These are phyloP conservation scores for Phocoena sinus DNA, from an alignment of 2,113 vertebrate genomes.

Conservation along the genomic window DNA sequence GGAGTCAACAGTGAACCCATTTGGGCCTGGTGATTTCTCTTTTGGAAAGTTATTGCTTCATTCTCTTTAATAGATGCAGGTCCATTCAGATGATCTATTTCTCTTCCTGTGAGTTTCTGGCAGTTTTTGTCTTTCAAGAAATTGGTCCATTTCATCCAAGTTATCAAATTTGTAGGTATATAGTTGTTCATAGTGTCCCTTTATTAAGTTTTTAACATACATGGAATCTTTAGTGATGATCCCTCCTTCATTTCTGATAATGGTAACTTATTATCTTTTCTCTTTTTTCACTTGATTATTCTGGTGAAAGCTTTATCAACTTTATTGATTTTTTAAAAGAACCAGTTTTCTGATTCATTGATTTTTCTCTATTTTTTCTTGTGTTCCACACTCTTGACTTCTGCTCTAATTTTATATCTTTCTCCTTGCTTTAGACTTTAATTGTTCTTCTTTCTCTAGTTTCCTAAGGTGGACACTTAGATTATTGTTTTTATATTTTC, in stretches of 20 bases:
- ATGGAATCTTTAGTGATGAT: not conserved
- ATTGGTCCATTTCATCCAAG: not conserved
- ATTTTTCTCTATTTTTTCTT: not conserved
- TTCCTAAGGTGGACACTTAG: not conserved
- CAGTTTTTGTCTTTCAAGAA: not conserved
- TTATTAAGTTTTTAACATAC: not conserved
- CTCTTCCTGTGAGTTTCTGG: not conserved
- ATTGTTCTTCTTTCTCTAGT: not conserved
- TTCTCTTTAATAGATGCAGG: not conserved
- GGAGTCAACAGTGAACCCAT: not conserved
- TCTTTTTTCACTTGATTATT: not conserved
- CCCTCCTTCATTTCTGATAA: not conserved
- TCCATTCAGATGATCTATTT: not conserved
- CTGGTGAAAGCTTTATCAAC: not conserved
- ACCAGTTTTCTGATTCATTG: not conserved
- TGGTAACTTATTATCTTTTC: not conserved
- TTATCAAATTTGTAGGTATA: not conserved
- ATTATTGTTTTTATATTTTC: not conserved
- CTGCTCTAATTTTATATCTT: not conserved
- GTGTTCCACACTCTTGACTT: not conserved
- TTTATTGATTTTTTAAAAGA: not conserved
- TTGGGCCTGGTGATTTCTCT: not conserved
- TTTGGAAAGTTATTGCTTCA: not conserved
- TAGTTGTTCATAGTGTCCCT: not conserved
- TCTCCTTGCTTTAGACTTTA: not conserved